Base-by-base conservation (phyloP, 92 coral and sea anemone species). In the Muricea muricata region DNA sequence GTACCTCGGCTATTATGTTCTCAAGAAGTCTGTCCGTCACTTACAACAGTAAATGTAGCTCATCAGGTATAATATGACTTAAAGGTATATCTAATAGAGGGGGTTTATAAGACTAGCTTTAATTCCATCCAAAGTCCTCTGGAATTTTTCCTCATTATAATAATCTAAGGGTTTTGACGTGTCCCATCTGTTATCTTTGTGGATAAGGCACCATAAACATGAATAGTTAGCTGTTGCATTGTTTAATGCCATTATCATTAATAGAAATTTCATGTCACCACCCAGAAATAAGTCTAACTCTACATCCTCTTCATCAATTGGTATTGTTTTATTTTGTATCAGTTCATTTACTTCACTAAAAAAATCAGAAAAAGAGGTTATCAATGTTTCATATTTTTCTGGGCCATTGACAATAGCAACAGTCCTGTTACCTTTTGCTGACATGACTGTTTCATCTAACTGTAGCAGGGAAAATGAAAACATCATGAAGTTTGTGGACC, bases 171-270 rank as follows among this genome's bases (percentile, higher is more conserved):
- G 78, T 35, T 91, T 88, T 21, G 68, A 17, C 3, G 77, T 81
- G 17, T 52, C 41, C 50, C 78, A 82, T n/a, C 94, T 47, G 81
- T 82, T 55, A 29, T 86, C 70, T 56, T 86, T 91, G 79, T 89
- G 92, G 9, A 89, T 57, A 35, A 56, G 69, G 31, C 94, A 92
- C 92, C 94, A 92, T 34, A 89, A 20, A 55, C 92, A 92, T 9
- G 92, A 90, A 78, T 82, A 86, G 61, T 82, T 35, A 14, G 94
- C 79, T 35, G 91, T 52, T 20, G 92, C 92, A 12, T 41, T 23
- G 20, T 34, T 73, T 21, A 86, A 1, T 0, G 89, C 91, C 87
- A 79, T 70, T 1, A 83, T 67, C 86, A 89, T 73, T 0, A 79
- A 39, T 6, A 89, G 81, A 29, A 86, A 92, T 56, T 89, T 90